phyloP scores from a whole-genome alignment of 2,888 invertebrate genomes.

The Drosophila rubida region DNA sequence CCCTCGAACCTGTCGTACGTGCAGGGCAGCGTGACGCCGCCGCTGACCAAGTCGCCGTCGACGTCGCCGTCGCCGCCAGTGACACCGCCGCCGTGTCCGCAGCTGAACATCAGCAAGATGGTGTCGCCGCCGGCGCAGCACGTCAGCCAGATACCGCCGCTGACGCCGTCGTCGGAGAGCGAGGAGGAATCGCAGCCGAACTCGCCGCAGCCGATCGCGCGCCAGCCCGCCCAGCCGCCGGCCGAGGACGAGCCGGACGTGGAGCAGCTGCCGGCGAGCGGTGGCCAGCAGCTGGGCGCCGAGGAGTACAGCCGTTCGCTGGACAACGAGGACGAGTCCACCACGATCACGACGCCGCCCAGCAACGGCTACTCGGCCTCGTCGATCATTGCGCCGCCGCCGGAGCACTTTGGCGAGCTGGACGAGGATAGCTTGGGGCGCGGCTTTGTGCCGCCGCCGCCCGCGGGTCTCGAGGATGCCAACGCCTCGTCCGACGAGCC shows the following conservation, averaged over 20 bases:
- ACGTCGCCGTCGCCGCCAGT: slow-evolving; percentile 83
- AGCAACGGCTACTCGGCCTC: slow-evolving; percentile 83
- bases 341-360: slow-evolving; percentile 83
- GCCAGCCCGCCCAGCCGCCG: slow-evolving; percentile 37
- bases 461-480: slow-evolving; percentile 63
- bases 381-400: slow-evolving; percentile 81
- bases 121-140: slow-evolving; percentile 81
- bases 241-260: slow-evolving; percentile 12
- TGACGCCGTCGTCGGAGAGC: slow-evolving; percentile 82
- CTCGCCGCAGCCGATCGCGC: slow-evolving; percentile 70
- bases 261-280: slow-evolving; percentile 40
- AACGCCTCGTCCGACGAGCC: slow-evolving; percentile 13
- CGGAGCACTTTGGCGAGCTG: slow-evolving; percentile 76
- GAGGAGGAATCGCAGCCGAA: slow-evolving; percentile 82
- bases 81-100: slow-evolving; percentile 82
- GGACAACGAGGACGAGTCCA: slow-evolving; percentile 83
- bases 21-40: slow-evolving; percentile 75
- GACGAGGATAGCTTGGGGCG: slow-evolving; percentile 72
- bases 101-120: slow-evolving; percentile 67
- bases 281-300: slow-evolving; percentile 49
- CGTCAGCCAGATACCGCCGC: slow-evolving; percentile 68
- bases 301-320: slow-evolving; percentile 77
- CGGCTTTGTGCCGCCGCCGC: slow-evolving; percentile 74
- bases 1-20: slow-evolving; percentile 83
- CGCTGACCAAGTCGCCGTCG: slow-evolving; percentile 80